Percentiles rank a stretch among this genome's conserved stretches.
Evolutionary conservation across 1,140 invertebrate species (phyloP).

Genomic region (Drosophila tsacasi): DNA sequence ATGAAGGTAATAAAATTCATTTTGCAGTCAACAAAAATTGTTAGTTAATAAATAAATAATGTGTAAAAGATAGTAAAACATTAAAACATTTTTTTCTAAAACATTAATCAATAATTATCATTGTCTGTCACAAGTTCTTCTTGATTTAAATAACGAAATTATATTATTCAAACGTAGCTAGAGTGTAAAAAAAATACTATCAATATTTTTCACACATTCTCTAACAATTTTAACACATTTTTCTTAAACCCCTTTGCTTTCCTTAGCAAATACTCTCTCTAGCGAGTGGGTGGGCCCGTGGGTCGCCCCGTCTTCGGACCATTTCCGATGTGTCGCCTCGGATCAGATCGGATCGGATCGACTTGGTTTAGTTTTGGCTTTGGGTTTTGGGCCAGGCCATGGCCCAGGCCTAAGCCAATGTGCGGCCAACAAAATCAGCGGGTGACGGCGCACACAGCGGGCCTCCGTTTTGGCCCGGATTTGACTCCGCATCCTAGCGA

Average conservation of each 20-base stretch:
- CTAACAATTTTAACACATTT: neutral
- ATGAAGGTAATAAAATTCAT: no score
- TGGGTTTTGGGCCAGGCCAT: constrained; percentile 15
- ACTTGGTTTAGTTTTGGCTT: constrained; percentile 29
- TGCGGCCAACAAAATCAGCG: constrained; percentile 69
- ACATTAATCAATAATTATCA: neutral
- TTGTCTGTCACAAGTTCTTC: neutral
- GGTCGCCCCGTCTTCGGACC: constrained; percentile 5
- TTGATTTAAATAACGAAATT: neutral
- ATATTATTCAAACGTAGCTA: neutral
- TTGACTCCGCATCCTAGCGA: constrained; percentile 30
- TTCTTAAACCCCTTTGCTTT: neutral
- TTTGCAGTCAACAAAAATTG: no score
- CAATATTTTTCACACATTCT: neutral
- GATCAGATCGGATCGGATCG: constrained; percentile 11
- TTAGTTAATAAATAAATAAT: neutral
- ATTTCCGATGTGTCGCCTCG: constrained; percentile 7
- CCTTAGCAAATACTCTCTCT: neutral
- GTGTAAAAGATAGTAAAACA: neutral
- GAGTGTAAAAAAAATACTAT: no score
- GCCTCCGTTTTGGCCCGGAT: constrained; percentile 50
- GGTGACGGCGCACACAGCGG: constrained; percentile 76
- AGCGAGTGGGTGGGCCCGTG: constrained; percentile 61
- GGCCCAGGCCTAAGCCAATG: constrained; percentile 53
- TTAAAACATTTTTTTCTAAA: neutral